Base-by-base conservation (phyloP, 2,797 vertebrate genomes). In the Bradypodion pumilum region DNA sequence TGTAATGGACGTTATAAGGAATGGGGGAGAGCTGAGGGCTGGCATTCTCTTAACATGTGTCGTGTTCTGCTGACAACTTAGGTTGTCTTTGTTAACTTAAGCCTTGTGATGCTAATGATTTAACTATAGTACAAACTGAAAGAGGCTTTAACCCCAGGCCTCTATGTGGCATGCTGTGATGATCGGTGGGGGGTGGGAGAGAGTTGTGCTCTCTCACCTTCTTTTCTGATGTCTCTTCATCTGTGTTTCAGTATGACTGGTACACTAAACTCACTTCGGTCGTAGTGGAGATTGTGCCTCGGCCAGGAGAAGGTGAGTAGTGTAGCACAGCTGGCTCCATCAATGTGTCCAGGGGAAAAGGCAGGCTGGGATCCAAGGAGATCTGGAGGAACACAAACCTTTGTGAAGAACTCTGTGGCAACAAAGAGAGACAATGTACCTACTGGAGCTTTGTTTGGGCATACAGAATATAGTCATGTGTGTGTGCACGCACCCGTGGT, bases 251-350 rank as follows among this genome's bases (percentile, higher is more conserved):
- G 99, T 99, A 97, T 1, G 97, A 99, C 94, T 99, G 98, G 99
- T 98, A 98, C 87, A 99, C 98, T 4, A 98, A 97, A 94, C 94
- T 97, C 89, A 98, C 97, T 1, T 97, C 96, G 0, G 95, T 97
- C 0, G 97, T 99, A 89, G 96, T 99, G 92, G 98, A 98, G 65
- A 84, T 96, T 1, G 96, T 99, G 73, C 95, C 95, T 8, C 96
- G 96, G 91, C 95, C 96, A 37, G 86, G 86, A 44, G 95, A 96
- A 90, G 98, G 99, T 99, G 85, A 95, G 95, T 90, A 79, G 12
- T 32, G 0, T 1, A 32, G 40, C 42, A 35, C 16, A 19, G 21
- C 29, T 82, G 35, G 3, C 10, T 29, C n/a, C 52, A 8, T 37
- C 52, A 49, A 13, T n/a, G 16, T 29, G 16, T 77, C n/a, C 23